Evolutionary conservation across 2,797 vertebrate species (phyloP).

Genomic region (Prunella strophiata): DNA sequence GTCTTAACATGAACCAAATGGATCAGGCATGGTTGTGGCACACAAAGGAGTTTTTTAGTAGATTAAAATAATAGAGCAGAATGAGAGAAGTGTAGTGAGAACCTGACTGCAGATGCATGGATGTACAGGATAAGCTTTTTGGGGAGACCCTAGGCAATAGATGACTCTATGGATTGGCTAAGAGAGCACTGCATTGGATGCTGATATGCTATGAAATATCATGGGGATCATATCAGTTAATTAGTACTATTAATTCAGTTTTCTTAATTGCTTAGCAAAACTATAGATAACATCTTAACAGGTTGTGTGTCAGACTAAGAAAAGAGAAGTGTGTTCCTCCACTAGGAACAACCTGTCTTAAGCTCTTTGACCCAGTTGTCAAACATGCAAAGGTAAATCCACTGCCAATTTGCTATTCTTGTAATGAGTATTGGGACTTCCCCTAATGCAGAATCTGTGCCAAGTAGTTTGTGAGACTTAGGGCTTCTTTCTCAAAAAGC

Average conservation of each 20-base stretch:
- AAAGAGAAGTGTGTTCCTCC: background rate
- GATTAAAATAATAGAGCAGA: background rate
- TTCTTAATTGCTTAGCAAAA: background rate
- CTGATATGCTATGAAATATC: background rate
- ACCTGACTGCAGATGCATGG: background rate
- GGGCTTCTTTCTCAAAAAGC: background rate
- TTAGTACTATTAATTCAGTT: background rate
- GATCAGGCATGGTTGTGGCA: background rate
- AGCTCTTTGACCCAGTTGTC: background rate
- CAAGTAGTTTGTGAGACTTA: background rate
- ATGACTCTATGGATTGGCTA: accelerated
- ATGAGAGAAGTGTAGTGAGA: background rate
- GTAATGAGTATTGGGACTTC: background rate
- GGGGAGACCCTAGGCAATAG: background rate
- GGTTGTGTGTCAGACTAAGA: background rate
- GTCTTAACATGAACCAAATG: background rate
- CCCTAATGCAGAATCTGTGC: background rate
- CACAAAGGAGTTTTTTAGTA: background rate
- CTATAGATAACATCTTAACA: background rate
- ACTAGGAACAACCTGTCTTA: background rate
- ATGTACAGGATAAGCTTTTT: background rate
- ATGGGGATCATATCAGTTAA: background rate
- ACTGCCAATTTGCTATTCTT: background rate
- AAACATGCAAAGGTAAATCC: background rate
- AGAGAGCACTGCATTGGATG: background rate